Base-by-base conservation (phyloP, 2,888 invertebrate species). In the Tetrapedia diversipes region DNA sequence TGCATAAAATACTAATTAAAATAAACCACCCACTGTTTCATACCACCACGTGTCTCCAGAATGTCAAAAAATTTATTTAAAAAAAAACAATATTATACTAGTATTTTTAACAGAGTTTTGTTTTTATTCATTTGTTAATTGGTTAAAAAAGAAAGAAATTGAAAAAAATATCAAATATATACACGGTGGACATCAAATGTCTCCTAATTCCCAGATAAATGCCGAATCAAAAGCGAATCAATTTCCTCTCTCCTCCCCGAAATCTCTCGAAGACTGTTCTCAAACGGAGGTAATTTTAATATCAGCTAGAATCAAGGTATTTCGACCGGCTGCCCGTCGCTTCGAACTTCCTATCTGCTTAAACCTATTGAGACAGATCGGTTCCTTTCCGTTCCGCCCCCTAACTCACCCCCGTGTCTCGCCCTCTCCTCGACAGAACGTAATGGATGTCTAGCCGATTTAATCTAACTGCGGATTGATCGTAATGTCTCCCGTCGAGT, bases 391-490 rank as follows among this genome's bases (percentile, higher is more conserved):
- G 41, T 43, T 7, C 4, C 29, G 11, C 19, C 1, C 7, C 14
- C 16, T 32, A 7, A 37, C 22, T 6, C 1, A 14, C 29, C 53
- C 29, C 39, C 39, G 1, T 24, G 16, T 16, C 29, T 37, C 24
- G n/a, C 37, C 8, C 34, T 22, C 6, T 22, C 45, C 24, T 47
- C 11, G 3, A n/a, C 10, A 19, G 4, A 1, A 19, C 24, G 16
- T 76, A 77, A 76, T 61, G 69, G 60, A 65, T 43, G 70, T 76
- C 77, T 69, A 73, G 59, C 54, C 61, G 70, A 70, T 76, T 76
- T 76, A 70, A 76, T 78, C 77, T 57, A 77, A 70, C 77, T 51
- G 43, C 65, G 65, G 61, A 78, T 63, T 76, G 77, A 70, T 66
- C 77, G 77, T 37, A 53, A 70, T 61, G 70, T 53, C 53, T 57